Evolutionary conservation across 2,888 invertebrate genomes (phyloP), one percentile per base, ranked within the genome.

Genomic region (Myathropa florea): DNA sequence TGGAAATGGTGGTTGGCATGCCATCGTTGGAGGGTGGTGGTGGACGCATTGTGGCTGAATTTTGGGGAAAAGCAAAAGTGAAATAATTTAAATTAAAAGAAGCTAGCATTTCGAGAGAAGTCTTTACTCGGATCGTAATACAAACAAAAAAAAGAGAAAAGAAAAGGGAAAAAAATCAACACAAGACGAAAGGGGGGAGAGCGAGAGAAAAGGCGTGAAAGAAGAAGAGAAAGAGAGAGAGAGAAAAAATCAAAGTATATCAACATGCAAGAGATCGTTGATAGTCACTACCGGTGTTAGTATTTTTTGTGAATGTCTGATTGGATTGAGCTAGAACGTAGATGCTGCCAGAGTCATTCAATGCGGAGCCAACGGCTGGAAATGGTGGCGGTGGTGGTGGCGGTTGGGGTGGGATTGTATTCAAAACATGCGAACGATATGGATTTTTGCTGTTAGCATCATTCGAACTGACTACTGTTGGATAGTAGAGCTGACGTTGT

Each of bases 321-420:
- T 71, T 71, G 1, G 61, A 71, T 36, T 80, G 60, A 36, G 33
- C 26, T 10, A 57, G 60, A n/a, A 65, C 46, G 55, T 46, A 26
- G 14, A 60, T 72, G n/a, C n/a, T 71, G 18, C 36, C 53, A 24
- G 71, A 39, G 18, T 7, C 55, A 26, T 12, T 63, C 21, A 53
- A 68, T 3, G 39, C 14, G 63, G n/a, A 24, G 57, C 23, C 65
- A 63, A 14, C 36, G 12, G 67, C 30, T 53, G 65, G 75, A 33
- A 77, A 59, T 65, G 80, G 76, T 30, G 79, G 83, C 18, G 86
- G 86, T 10, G 79, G 82, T 57, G 81, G 83, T 36, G 84, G 87
- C 10, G 87, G 87, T 21, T 61, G 83, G 14, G 73, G 64, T 55
- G 73, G 81, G 12, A 53, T 28, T 55, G 67, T 14, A n/a, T 23